A percentile compares a stretch with the other conserved stretches of the same genome.
Conservation (phyloP, 1,140 invertebrate species). For the Leptinotarsa lineolata region DNA sequence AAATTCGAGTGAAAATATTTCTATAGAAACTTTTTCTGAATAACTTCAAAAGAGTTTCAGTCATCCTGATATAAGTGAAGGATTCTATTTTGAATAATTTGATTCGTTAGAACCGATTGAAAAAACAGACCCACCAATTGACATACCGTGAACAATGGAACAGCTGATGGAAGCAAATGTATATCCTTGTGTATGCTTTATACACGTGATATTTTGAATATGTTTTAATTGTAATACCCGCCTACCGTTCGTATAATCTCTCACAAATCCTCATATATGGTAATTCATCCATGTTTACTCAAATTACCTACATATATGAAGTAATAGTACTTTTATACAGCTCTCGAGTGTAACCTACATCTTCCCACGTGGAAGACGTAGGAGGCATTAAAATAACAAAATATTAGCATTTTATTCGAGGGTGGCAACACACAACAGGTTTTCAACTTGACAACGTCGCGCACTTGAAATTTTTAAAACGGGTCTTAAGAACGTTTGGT, state of each 20-base stretch:
- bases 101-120: no score
- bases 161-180: no score
- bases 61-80: no score
- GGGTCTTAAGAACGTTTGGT: not conserved
- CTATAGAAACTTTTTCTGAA: no score
- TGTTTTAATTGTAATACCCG: constrained; percentile 18
- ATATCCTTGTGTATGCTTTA: not conserved
- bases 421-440: constrained; percentile 23
- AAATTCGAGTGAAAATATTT: no score
- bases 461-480: not conserved
- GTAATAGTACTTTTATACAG: constrained; percentile 25
- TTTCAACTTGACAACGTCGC: constrained; percentile 4
- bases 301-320: constrained; percentile 29
- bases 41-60: no score
- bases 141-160: no score
- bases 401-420: constrained; percentile 27
- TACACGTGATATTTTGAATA: constrained; percentile 2
- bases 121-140: no score
- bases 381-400: constrained; percentile 24
- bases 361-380: constrained; percentile 30
- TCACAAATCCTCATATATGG: constrained; percentile 23
- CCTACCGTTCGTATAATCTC: constrained; percentile 10
- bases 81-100: no score
- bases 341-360: constrained; percentile 35
- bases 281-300: constrained; percentile 25